Conservation (phyloP, 2,888 invertebrate genomes). For the Drosophila cognata region DNA sequence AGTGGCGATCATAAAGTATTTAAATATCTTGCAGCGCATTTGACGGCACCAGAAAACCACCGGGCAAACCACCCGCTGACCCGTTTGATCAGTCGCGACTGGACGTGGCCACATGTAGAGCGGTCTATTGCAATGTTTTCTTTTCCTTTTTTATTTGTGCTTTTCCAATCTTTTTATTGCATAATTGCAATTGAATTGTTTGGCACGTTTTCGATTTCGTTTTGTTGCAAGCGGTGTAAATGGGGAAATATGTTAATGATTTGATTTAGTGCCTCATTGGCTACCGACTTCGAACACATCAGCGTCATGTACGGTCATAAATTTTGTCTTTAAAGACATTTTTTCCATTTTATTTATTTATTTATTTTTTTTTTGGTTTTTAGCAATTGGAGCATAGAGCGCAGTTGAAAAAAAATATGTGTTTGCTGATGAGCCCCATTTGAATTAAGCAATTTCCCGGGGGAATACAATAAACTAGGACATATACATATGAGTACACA, state of each 20-base stretch:
- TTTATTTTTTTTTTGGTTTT: constrained; percentile 15
- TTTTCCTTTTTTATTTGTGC: constrained; percentile 10
- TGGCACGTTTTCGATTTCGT: constrained; percentile 64
- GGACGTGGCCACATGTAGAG: constrained; percentile 73
- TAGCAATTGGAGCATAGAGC: constrained; percentile 22
- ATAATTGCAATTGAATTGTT: constrained; percentile 81
- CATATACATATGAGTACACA: constrained; percentile 30
- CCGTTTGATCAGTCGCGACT: constrained; percentile 68
- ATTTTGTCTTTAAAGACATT: constrained; percentile 54
- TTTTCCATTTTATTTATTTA: constrained; percentile 10
- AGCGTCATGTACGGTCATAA: constrained; percentile 39
- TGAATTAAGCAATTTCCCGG: constrained; percentile 42
- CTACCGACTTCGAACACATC: constrained; percentile 49
- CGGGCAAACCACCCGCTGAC: constrained; percentile 67
- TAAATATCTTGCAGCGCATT: constrained; percentile 61
- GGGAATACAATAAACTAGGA: constrained; percentile 26
- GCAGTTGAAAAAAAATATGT: constrained; percentile 10
- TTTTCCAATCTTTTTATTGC: constrained; percentile 64
- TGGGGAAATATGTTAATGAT: constrained; percentile 66
- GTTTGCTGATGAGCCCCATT: constrained; percentile 49
- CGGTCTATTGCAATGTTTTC: constrained; percentile 46
- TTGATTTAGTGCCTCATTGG: constrained; percentile 53
- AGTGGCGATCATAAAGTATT: constrained; percentile 66
- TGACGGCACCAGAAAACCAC: constrained; percentile 17
- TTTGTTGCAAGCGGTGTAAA: constrained; percentile 32